Percentiles rank a stretch among this genome's conserved stretches.
phyloP scores from a whole-genome alignment of 2,113 vertebrate genomes.

The Craseonycteris thonglongyai region DNA sequence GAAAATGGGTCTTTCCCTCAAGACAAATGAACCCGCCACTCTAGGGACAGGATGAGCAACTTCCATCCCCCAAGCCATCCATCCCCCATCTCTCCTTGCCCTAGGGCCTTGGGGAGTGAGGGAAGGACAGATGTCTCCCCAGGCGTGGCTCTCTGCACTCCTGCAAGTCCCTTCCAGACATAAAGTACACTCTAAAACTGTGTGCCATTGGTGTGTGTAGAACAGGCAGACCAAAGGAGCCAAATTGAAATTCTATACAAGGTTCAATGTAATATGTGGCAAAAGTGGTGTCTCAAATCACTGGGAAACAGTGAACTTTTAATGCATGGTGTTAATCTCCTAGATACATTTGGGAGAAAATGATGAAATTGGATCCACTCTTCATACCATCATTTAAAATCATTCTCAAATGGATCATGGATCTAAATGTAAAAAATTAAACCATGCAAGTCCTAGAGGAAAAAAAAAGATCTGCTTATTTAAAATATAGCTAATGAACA shows the following conservation, averaged over 20 bases:
- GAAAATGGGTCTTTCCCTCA: background rate
- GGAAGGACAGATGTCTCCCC: too few species aligned
- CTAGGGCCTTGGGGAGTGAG: background rate
- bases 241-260: too few species aligned
- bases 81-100: background rate
- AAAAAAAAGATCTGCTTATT: background rate
- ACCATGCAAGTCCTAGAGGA: background rate
- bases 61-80: background rate
- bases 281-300: too few species aligned
- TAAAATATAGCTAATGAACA: background rate
- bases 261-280: too few species aligned
- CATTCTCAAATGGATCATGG: background rate
- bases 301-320: background rate
- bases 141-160: too few species aligned
- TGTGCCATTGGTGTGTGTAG: too few species aligned
- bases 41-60: background rate
- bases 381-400: background rate
- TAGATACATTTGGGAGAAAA: background rate
- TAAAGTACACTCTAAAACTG: too few species aligned
- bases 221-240: too few species aligned
- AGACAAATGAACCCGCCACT: background rate
- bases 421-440: background rate
- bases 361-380: background rate
- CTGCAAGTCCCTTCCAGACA: too few species aligned
- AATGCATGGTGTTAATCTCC: background rate